Evolutionary conservation across 2,113 vertebrate genomes (phyloP).

Genomic region (Limnothrissa miodon): DNA sequence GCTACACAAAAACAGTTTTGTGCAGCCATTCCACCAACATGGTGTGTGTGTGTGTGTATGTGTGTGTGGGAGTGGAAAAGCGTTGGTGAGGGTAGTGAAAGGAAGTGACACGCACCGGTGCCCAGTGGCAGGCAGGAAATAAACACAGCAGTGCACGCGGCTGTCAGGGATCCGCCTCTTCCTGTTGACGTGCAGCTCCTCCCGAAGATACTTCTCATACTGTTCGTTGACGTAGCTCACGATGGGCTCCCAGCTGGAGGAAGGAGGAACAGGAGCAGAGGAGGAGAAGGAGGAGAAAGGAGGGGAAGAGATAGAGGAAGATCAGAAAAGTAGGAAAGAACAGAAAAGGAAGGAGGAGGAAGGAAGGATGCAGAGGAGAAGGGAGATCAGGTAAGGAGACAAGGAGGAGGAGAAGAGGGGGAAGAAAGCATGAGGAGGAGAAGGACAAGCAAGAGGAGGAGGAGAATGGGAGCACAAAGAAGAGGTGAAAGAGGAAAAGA

Average conservation of each 20-base stretch:
- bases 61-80: background rate
- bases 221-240: conserved; percentile 88
- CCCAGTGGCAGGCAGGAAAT: conserved; percentile 89
- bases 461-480: background rate
- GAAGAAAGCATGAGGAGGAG: background rate
- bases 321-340: background rate
- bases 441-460: background rate
- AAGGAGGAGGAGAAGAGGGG: background rate
- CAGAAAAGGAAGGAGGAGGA: background rate
- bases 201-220: conserved; percentile 88
- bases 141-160: conserved; percentile 89
- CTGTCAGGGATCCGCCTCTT: conserved; percentile 91
- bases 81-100: background rate
- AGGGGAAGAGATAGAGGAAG: background rate
- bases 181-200: conserved; percentile 88
- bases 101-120: conserved; percentile 80
- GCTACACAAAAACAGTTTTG: background rate
- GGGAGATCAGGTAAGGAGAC: background rate
- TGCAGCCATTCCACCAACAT: background rate
- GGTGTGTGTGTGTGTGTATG: background rate
- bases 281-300: background rate
- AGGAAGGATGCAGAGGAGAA: background rate
- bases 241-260: conserved; percentile 90
- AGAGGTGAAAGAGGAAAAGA: background rate
- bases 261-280: background rate